These are phyloP conservation scores for Scleropages formosus DNA, from an alignment of 2,797 vertebrate species.

Conservation along the genomic window DNA sequence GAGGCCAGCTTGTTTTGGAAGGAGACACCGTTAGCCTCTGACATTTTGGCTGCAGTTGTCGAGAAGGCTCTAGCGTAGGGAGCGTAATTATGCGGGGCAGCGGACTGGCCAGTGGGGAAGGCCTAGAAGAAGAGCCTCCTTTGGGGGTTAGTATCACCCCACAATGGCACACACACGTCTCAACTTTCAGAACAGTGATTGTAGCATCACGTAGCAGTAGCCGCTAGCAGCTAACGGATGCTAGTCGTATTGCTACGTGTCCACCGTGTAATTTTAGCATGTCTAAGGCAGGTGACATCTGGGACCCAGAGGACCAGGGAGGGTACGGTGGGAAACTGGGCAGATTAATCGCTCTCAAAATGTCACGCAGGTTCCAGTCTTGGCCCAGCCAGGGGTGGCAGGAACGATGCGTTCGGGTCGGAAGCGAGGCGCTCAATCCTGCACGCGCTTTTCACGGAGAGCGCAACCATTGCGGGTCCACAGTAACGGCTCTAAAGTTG, in stretches of 20 bases:
- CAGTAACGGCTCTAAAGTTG: slow-evolving; percentile 13
- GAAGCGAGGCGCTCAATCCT: background rate
- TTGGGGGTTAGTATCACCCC: background rate
- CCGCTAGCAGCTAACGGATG: background rate
- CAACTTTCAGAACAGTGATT: too few species aligned
- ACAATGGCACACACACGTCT: too few species aligned
- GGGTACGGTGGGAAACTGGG: background rate
- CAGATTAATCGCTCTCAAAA: background rate
- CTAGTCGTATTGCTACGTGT: background rate
- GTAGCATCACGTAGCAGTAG: background rate
- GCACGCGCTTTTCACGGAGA: slow-evolving; percentile 11
- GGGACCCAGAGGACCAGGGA: too few species aligned
- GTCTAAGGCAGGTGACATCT: too few species aligned
- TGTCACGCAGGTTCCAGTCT: background rate
- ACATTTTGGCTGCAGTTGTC: background rate
- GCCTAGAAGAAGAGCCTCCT: background rate
- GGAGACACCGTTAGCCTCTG: background rate
- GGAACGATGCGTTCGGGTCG: background rate
- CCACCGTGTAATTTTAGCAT: background rate
- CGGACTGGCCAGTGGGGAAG: background rate
- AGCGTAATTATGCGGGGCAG: background rate
- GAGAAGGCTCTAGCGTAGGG: background rate
- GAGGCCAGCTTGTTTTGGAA: background rate
- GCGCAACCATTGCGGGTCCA: background rate
- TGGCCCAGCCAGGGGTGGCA: slow-evolving; percentile 8